Percentiles rank a stretch among this genome's conserved stretches.
phyloP scores from a whole-genome alignment of 1,140 invertebrate species.

The Leptinotarsa texana region DNA sequence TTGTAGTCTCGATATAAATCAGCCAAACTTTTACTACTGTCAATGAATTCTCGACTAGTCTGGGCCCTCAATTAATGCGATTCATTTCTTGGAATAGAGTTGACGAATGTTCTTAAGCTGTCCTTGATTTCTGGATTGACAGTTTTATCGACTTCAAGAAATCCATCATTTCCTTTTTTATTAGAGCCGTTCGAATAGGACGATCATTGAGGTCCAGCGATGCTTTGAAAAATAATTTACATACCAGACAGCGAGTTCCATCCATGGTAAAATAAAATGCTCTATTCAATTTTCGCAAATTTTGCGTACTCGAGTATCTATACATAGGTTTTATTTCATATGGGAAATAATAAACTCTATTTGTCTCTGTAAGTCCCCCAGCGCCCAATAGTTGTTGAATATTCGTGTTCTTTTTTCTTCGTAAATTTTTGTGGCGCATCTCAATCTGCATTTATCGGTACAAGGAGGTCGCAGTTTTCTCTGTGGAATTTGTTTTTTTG shows the following conservation, averaged over 20 bases:
- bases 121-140: slow-evolving; percentile 32
- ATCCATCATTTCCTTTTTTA: neutral
- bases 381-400: slow-evolving; percentile 23
- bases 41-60: slow-evolving; percentile 49
- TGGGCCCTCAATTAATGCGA: slow-evolving; percentile 49
- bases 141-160: slow-evolving; percentile 16
- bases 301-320: slow-evolving; percentile 24
- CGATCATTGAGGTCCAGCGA: slow-evolving; percentile 32
- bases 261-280: slow-evolving; percentile 33
- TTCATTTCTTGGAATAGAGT: slow-evolving; percentile 48
- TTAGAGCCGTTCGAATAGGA: slow-evolving; percentile 5
- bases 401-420: slow-evolving; percentile 15
- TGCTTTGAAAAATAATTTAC: slow-evolving; percentile 35
- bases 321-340: no score
- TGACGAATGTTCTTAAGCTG: slow-evolving; percentile 33
- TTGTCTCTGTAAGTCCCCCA: slow-evolving; percentile 30
- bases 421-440: slow-evolving; percentile 20
- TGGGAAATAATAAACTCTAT: slow-evolving; percentile 24
- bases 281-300: slow-evolving; percentile 15
- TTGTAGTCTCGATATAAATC: slow-evolving; percentile 43
- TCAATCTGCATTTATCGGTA: slow-evolving; percentile 26
- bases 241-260: slow-evolving; percentile 27
- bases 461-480: slow-evolving; percentile 24
- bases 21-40: slow-evolving; percentile 47
- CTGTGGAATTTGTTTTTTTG: slow-evolving; percentile 18